A percentile compares a stretch with the other conserved stretches of the same genome.
Evolutionary conservation across 1,140 invertebrate species (phyloP).

Genomic region (Agrilus planipennis): DNA sequence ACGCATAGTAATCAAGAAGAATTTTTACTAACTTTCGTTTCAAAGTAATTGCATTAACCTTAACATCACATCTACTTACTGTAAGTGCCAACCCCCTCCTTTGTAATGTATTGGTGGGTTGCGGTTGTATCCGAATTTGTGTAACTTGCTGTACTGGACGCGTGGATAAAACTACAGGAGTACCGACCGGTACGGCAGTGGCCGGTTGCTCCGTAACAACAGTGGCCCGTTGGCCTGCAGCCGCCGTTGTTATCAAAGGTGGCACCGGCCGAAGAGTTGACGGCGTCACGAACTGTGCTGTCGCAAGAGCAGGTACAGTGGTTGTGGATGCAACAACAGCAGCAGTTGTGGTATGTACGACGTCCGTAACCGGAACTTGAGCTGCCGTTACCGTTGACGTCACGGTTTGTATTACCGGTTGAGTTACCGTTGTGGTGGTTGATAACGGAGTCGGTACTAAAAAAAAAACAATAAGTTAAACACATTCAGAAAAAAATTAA

Average conservation of each 20-base stretch:
- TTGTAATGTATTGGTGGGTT: constrained; percentile 41
- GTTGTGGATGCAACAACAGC: constrained; percentile 30
- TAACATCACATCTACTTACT: constrained; percentile 37
- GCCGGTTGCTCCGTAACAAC: constrained; percentile 18
- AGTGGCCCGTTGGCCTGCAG: constrained; percentile 19
- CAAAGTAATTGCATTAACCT: no score
- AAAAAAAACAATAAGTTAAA: no score
- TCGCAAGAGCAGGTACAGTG: constrained; percentile 13
- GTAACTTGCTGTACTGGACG: constrained; percentile 36
- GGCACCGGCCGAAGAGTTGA: constrained; percentile 32
- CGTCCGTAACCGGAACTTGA: constrained; percentile 11
- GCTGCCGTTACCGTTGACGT: no score
- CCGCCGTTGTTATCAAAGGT: constrained; percentile 25
- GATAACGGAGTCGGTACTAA: no score
- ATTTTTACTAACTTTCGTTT: no score
- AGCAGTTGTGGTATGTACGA: constrained; percentile 16
- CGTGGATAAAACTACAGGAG: constrained; percentile 24
- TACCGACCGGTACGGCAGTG: constrained; percentile 15
- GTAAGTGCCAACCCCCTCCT: constrained; percentile 68
- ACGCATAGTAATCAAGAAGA: no score
- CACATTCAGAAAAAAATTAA: no score
- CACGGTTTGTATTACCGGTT: no score
- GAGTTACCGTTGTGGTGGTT: no score
- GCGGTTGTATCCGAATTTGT: constrained; percentile 43
- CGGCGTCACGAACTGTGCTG: constrained; percentile 12